phyloP scores from a whole-genome alignment of 2,797 vertebrate species.

The Atherinosoma microstoma region DNA sequence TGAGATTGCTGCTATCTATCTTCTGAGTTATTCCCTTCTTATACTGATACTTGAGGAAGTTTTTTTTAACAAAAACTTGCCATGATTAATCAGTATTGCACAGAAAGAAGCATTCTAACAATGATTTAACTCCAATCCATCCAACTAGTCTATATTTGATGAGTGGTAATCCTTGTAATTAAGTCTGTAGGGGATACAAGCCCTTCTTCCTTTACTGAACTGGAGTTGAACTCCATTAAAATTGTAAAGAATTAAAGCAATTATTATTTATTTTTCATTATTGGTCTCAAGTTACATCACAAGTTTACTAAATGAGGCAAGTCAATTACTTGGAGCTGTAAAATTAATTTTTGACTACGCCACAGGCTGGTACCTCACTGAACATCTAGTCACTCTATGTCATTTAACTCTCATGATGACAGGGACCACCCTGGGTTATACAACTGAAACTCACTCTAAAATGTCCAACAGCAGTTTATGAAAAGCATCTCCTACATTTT shows the following conservation, averaged over 20 bases:
- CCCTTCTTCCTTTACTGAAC: neutral
- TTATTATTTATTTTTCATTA: conserved; percentile 11
- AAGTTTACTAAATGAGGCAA: neutral
- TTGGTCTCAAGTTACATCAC: conserved; percentile 3
- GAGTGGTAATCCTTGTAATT: conserved; percentile 5
- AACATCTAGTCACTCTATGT: conserved; percentile 4
- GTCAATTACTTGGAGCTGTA: neutral
- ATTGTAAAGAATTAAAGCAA: neutral
- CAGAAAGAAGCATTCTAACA: conserved; percentile 3
- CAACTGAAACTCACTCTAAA: conserved; percentile 26
- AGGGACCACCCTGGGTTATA: conserved; percentile 4
- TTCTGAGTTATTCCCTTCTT: neutral
- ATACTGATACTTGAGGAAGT: conserved; percentile 7
- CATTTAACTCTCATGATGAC: conserved; percentile 9
- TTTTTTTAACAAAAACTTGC: neutral
- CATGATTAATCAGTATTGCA: conserved; percentile 1
- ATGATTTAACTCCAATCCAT: conserved; percentile 5
- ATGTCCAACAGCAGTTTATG: conserved; percentile 26
- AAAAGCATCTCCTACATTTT: conserved; percentile 19
- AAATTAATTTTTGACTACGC: neutral
- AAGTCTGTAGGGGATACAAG: neutral
- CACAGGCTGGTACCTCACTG: neutral
- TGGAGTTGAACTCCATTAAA: neutral
- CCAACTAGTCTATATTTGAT: conserved; percentile 11
- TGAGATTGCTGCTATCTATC: neutral